These are phyloP conservation scores for Agrochola macilenta DNA, from an alignment of 2,888 invertebrate genomes.

Conservation along the genomic window DNA sequence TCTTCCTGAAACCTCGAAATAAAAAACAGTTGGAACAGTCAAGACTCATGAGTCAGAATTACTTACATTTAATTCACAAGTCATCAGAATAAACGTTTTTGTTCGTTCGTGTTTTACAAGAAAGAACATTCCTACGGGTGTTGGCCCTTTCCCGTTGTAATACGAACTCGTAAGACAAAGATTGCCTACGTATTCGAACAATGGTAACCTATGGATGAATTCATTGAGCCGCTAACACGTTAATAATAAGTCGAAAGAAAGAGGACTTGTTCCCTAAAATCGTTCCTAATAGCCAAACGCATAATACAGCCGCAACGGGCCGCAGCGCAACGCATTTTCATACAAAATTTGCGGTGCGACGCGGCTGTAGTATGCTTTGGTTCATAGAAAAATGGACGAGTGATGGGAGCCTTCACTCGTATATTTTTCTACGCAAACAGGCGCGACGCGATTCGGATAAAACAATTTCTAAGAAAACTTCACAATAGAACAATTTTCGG, in stretches of 20 bases:
- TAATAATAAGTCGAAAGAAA: not conserved
- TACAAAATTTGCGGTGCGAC: no score
- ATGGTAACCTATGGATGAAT: not conserved
- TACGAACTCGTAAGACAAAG: not conserved
- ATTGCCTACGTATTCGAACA: conserved; percentile 1
- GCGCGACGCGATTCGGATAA: no score
- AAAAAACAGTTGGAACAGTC: conserved; percentile 7
- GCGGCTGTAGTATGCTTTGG: not conserved
- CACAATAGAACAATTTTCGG: no score
- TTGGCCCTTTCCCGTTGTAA: not conserved
- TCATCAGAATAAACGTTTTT: conserved; percentile 17
- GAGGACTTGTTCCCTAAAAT: not conserved
- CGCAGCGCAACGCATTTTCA: not conserved
- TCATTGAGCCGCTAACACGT: not conserved
- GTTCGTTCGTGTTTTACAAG: not conserved
- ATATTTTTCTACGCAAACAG: no score
- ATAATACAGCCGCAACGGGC: not conserved
- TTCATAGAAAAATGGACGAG: not conserved
- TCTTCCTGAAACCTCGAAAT: conserved; percentile 21
- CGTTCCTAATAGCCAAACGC: not conserved
- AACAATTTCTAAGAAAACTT: no score
- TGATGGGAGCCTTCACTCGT: no score
- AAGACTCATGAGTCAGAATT: conserved; percentile 16
- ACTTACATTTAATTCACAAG: conserved; percentile 10
- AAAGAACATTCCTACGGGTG: not conserved